Evolutionary conservation across 2,888 invertebrate genomes (phyloP), one percentile per base, ranked within the genome.

Genomic region (Acanthosoma haemorrhoidale): DNA sequence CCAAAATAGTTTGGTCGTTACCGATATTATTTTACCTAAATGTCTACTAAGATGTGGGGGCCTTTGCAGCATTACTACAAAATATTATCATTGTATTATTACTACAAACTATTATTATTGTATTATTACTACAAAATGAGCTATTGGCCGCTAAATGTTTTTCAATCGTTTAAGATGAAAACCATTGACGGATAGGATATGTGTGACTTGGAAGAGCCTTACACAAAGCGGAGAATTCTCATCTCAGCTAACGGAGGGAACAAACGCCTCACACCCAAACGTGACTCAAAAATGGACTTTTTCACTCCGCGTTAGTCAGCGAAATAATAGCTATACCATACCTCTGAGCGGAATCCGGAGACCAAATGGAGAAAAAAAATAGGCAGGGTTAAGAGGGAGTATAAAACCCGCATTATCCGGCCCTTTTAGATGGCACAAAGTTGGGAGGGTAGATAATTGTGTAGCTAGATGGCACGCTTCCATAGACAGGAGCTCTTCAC

Each of bases 151-250:
- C n/a, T n/a, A n/a, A n/a, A n/a, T n/a, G n/a, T n/a, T n/a, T n/a
- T n/a, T n/a, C n/a, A n/a, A n/a, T n/a, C n/a, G n/a, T n/a, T n/a
- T n/a, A n/a, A n/a, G n/a, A n/a, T n/a, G n/a, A n/a, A n/a, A n/a
- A n/a, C n/a, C n/a, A n/a, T n/a, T n/a, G n/a, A n/a, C n/a, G n/a
- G n/a, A n/a, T n/a, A n/a, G n/a, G n/a, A n/a, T n/a, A n/a, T n/a
- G n/a, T n/a, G n/a, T n/a, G n/a, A n/a, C n/a, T n/a, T n/a, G n/a
- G n/a, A n/a, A n/a, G n/a, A n/a, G n/a, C n/a, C 25, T 51, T 21
- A 25, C 51, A 51, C 51, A 51, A 51, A 51, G 18, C 51, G 51
- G 29, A 25, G 51, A 51, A 51, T 51, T 25, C 51, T 51, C 51
- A 51, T 51, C 51, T 51, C 25, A 4, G 5, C 8, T n/a, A 25